Evolutionary conservation across 2,797 vertebrate species (phyloP).

Genomic region (Balearica regulorum): DNA sequence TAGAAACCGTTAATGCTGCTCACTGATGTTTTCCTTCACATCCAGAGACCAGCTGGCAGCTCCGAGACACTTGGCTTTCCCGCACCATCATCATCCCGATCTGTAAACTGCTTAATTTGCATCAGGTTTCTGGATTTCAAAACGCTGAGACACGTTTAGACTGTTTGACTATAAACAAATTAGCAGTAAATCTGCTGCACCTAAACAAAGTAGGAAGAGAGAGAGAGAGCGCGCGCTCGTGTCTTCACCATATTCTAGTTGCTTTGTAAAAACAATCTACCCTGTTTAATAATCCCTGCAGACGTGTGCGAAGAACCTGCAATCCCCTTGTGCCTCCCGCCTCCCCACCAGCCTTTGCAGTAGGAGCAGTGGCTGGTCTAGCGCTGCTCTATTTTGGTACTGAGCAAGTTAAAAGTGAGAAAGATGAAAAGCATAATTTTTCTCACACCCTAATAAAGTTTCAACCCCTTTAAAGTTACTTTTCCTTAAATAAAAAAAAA

Average conservation of each 20-base stretch:
- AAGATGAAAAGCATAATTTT: background rate
- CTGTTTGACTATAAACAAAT: slow-evolving; percentile 27
- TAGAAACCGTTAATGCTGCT: background rate
- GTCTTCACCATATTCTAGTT: background rate
- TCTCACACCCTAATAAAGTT: background rate
- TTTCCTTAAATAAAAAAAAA: background rate
- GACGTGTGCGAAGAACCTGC: rapidly evolving
- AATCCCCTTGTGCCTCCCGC: rapidly evolving
- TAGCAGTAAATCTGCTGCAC: background rate
- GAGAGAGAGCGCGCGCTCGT: rapidly evolving
- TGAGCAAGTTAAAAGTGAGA: background rate
- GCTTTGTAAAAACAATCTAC: background rate
- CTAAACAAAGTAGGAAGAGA: background rate
- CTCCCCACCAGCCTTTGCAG: background rate
- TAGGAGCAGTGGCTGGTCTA: background rate
- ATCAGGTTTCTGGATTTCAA: slow-evolving; percentile 28
- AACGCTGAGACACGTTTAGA: background rate
- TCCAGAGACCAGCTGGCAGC: slow-evolving; percentile 4
- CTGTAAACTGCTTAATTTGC: slow-evolving; percentile 13
- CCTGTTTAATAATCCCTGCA: background rate
- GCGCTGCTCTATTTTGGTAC: background rate
- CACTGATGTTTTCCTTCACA: background rate
- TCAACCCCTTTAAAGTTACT: background rate
- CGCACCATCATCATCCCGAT: background rate
- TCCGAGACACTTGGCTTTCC: background rate